These are phyloP conservation scores for Aphaenogaster floridana DNA, from an alignment of 1,140 invertebrate species.

Conservation along the genomic window DNA sequence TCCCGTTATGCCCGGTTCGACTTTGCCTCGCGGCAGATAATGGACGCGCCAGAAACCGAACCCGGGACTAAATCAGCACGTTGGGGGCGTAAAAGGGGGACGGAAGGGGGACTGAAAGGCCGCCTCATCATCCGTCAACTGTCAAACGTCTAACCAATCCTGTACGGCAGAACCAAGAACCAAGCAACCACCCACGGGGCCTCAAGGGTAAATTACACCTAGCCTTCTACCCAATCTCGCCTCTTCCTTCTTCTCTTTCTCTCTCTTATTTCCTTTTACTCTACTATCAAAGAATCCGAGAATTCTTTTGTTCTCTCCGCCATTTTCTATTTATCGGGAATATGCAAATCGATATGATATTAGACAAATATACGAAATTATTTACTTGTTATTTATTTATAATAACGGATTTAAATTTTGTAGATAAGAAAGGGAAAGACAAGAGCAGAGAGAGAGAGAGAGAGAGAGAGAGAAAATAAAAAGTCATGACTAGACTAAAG, in stretches of 20 bases:
- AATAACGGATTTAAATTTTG: background rate
- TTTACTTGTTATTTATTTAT: slow-evolving; percentile 5
- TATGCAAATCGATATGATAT: background rate
- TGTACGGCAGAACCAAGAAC: slow-evolving; percentile 80
- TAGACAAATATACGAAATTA: background rate
- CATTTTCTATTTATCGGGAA: background rate
- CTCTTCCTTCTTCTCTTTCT: slow-evolving; percentile 30
- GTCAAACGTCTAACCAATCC: slow-evolving; percentile 86
- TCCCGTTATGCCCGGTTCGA: slow-evolving; percentile 78
- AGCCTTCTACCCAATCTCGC: slow-evolving; percentile 65
- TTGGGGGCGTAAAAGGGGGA: slow-evolving; percentile 76
- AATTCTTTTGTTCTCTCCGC: slow-evolving; percentile 29
- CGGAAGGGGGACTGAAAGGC: slow-evolving; percentile 79
- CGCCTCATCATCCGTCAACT: slow-evolving; percentile 86
- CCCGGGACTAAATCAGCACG: slow-evolving; percentile 61
- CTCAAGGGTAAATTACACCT: slow-evolving; percentile 78
- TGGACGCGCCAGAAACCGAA: slow-evolving; percentile 73
- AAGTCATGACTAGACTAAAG: background rate
- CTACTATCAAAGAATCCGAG: slow-evolving; percentile 19
- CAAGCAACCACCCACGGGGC: slow-evolving; percentile 81
- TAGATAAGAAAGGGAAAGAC: background rate
- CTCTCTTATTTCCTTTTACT: background rate
- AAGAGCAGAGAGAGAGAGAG: background rate
- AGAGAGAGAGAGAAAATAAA: background rate
- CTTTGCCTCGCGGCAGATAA: slow-evolving; percentile 76